These are phyloP conservation scores for Xestia ashworthii DNA, from an alignment of 2,888 invertebrate genomes.

Conservation along the genomic window DNA sequence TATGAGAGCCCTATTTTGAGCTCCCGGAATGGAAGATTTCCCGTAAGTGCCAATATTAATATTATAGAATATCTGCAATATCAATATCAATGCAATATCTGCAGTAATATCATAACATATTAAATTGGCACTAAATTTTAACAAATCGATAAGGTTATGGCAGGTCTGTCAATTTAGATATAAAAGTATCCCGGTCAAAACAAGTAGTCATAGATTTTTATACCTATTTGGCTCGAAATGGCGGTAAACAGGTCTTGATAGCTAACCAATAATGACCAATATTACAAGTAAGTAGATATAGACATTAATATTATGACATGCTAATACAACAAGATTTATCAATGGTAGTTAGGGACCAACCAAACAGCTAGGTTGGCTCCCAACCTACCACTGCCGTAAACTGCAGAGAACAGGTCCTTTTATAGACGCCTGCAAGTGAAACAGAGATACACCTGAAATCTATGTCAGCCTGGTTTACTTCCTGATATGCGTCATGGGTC, in stretches of 20 bases:
- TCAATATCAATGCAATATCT: no score
- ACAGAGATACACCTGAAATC: not conserved
- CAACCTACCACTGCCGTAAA: slow-evolving; percentile 3
- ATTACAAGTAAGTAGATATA: not conserved
- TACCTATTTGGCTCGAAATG: not conserved
- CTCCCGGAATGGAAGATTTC: no score
- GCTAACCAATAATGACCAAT: not conserved
- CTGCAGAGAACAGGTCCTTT: not conserved
- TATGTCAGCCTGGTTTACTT: not conserved
- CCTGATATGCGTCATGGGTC: not conserved
- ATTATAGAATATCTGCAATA: no score
- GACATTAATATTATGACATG: not conserved
- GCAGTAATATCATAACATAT: not conserved
- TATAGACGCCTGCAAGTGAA: not conserved
- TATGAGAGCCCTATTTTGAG: no score
- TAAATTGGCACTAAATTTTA: not conserved
- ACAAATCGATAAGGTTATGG: not conserved
- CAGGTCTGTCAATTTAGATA: not conserved
- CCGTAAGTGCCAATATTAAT: no score
- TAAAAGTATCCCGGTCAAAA: not conserved
- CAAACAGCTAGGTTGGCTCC: slow-evolving; percentile 1
- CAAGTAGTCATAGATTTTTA: not conserved
- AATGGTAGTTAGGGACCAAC: not conserved
- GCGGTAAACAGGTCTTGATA: not conserved
- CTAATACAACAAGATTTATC: not conserved